Evolutionary conservation across 2,113 vertebrate species (phyloP).

Genomic region (Gadus macrocephalus): DNA sequence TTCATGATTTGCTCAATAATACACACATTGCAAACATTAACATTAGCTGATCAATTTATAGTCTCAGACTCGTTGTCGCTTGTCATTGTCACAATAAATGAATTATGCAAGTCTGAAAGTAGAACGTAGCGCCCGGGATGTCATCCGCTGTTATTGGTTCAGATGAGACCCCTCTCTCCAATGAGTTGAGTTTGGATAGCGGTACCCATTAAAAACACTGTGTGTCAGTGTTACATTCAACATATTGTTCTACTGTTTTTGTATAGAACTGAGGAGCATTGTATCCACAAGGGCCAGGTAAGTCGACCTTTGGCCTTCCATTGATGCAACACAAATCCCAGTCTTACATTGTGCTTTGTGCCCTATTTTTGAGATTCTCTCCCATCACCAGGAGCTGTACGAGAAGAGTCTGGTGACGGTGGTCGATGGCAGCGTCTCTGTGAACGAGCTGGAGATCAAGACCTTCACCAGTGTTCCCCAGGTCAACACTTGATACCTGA

Average conservation of each 20-base stretch:
- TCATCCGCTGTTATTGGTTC: no score
- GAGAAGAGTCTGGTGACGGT: conserved; percentile 84
- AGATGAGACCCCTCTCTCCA: background rate
- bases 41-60: no score
- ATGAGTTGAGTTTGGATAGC: background rate
- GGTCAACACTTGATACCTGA: conserved; percentile 58
- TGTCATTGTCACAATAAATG: no score
- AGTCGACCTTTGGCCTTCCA: conserved; percentile 39
- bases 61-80: no score
- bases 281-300: conserved; percentile 92
- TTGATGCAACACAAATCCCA: background rate
- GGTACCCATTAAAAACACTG: background rate
- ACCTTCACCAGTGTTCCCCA: conserved; percentile 82
- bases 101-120: no score
- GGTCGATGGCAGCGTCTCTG: conserved; percentile 78
- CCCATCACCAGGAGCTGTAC: conserved; percentile 81
- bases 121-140: no score
- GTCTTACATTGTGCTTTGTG: background rate
- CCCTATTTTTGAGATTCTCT: background rate
- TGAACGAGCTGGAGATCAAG: conserved; percentile 84
- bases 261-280: conserved; percentile 83
- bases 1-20: no score
- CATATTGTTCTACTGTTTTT: conserved; percentile 19
- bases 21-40: no score
- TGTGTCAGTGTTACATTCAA: background rate